A percentile compares a stretch with the other conserved stretches of the same genome.
Conservation (phyloP, 2,888 invertebrate genomes). For the Ommatoiulus sabulosus region DNA sequence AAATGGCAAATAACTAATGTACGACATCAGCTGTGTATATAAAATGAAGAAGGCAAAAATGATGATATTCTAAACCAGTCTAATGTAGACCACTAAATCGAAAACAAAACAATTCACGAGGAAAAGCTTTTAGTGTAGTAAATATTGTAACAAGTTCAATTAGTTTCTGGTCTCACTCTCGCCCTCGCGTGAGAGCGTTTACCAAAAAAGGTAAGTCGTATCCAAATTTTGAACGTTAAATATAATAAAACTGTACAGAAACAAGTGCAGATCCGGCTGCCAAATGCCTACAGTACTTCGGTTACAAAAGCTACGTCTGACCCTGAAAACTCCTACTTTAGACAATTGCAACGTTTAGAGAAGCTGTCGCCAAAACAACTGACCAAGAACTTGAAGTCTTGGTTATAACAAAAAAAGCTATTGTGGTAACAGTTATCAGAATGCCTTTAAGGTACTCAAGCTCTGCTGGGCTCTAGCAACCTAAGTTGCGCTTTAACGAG, state of each 20-base stretch:
- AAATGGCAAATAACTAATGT: slow-evolving; percentile 6
- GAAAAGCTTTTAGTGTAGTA: slow-evolving; percentile 28
- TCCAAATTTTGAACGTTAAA: slow-evolving; percentile 6
- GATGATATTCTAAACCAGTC: slow-evolving; percentile 29
- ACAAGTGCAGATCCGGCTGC: slow-evolving; percentile 28
- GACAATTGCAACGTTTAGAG: not conserved
- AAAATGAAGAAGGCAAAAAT: not conserved
- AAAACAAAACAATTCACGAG: not conserved
- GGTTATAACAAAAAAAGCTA: not conserved
- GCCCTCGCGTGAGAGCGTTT: not conserved
- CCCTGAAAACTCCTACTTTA: slow-evolving; percentile 25
- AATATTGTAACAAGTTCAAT: slow-evolving; percentile 20
- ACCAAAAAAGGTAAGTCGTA: slow-evolving; percentile 14
- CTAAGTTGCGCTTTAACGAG: no score
- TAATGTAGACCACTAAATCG: slow-evolving; percentile 28
- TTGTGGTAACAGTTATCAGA: not conserved
- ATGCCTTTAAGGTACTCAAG: not conserved
- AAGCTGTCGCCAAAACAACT: not conserved
- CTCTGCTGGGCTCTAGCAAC: no score
- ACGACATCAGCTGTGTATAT: slow-evolving; percentile 28
- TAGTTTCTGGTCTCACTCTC: not conserved
- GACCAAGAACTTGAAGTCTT: not conserved
- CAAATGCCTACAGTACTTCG: slow-evolving; percentile 18
- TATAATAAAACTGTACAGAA: slow-evolving; percentile 34
- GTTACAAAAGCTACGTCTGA: not conserved